These are phyloP conservation scores for Magallana gigas DNA, from an alignment of 1,140 invertebrate genomes.

Conservation along the genomic window DNA sequence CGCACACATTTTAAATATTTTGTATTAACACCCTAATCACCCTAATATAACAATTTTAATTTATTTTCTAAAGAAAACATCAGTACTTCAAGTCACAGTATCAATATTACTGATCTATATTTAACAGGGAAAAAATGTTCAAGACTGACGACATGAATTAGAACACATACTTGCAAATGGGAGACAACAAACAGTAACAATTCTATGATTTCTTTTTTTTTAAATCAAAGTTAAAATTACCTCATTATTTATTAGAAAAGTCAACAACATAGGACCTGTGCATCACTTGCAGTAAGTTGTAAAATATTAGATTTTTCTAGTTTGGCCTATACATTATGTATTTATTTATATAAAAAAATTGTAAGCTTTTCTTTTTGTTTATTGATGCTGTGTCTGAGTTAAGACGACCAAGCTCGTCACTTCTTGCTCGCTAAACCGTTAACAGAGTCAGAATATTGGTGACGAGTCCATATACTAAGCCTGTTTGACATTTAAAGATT, in stretches of 20 bases:
- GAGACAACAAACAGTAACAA: not conserved
- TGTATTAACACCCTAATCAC: not conserved
- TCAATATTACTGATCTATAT: not conserved
- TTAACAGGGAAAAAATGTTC: not conserved
- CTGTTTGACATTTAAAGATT: constrained; percentile 24
- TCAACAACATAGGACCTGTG: too few relatives aligned
- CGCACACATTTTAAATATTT: not conserved
- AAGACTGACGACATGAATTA: not conserved
- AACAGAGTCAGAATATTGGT: too few relatives aligned
- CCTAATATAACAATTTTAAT: not conserved
- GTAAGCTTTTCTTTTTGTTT: too few relatives aligned
- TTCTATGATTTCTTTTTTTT: not conserved
- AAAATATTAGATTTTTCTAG: too few relatives aligned
- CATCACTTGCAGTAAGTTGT: too few relatives aligned
- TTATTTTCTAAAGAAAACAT: not conserved
- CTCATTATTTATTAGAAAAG: too few relatives aligned
- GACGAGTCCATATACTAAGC: too few relatives aligned
- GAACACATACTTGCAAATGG: not conserved
- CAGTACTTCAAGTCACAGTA: not conserved
- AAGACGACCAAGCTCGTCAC: not conserved
- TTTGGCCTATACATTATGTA: too few relatives aligned
- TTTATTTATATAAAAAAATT: too few relatives aligned
- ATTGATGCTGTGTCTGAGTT: too few relatives aligned
- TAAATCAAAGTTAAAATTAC: too few relatives aligned
- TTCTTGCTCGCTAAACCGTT: too few relatives aligned